A percentile compares a stretch with the other conserved stretches of the same genome.
Evolutionary conservation across 2,888 invertebrate species (phyloP).

Genomic region (Laothoe populi): DNA sequence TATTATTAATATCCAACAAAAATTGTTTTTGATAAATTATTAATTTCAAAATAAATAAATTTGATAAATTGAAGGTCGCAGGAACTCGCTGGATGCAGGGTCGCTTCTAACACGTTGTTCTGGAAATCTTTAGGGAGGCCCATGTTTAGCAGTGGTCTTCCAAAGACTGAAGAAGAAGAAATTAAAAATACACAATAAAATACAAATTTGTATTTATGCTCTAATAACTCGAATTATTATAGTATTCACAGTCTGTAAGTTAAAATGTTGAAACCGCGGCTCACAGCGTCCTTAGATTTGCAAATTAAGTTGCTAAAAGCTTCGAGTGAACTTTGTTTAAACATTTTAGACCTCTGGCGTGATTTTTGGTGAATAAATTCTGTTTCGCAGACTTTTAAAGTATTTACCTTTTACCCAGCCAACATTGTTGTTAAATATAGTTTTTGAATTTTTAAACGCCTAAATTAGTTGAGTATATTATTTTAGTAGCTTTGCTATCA

Average conservation of each 20-base stretch:
- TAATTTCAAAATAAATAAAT: too few species aligned
- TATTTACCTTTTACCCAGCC: not conserved
- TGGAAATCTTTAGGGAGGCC: too few species aligned
- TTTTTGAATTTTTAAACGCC: not conserved
- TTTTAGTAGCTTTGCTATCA: too few species aligned
- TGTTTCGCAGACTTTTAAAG: slow-evolving; percentile 10
- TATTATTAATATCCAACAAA: too few species aligned
- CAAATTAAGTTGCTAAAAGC: slow-evolving; percentile 24
- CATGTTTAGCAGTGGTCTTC: too few species aligned
- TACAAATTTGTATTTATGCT: not conserved
- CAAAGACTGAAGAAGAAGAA: too few species aligned
- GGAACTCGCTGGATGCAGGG: too few species aligned
- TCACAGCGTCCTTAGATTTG: slow-evolving; percentile 9
- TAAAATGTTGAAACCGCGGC: slow-evolving; percentile 16
- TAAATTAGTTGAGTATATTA: too few species aligned
- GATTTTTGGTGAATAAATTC: slow-evolving; percentile 11
- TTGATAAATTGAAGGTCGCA: too few species aligned
- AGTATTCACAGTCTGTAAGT: not conserved
- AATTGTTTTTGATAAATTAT: too few species aligned
- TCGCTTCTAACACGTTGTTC: too few species aligned
- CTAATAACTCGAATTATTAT: not conserved
- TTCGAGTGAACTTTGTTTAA: slow-evolving; percentile 18
- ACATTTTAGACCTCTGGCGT: slow-evolving; percentile 11
- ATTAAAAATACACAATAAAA: not conserved
- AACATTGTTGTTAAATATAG: not conserved